Conservation (phyloP, 2,113 vertebrate genomes). For the Phalacrocorax carbo region DNA sequence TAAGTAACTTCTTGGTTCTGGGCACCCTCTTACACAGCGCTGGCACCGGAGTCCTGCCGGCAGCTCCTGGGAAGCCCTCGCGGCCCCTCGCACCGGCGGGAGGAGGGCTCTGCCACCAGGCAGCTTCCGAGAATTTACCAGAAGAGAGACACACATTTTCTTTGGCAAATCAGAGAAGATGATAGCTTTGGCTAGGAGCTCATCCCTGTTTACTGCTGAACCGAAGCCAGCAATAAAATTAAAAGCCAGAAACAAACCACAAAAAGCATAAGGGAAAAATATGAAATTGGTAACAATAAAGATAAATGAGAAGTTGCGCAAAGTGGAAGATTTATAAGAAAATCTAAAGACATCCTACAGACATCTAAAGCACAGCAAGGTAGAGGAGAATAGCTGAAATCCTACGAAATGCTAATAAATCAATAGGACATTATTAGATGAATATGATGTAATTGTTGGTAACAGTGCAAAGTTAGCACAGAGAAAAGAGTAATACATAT, state of each 20-base stretch:
- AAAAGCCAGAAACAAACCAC: constrained; percentile 29
- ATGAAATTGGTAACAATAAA: background rate
- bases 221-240: constrained; percentile 9
- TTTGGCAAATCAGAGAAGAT: background rate
- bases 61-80: background rate
- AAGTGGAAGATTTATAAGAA: background rate
- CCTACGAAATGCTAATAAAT: background rate
- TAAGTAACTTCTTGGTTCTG: background rate
- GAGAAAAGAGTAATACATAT: background rate
- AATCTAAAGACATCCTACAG: background rate
- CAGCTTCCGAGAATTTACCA: background rate
- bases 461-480: background rate
- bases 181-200: background rate
- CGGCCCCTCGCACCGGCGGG: rapidly evolving
- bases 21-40: background rate
- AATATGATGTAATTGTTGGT: background rate
- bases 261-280: background rate
- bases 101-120: background rate
- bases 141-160: background rate
- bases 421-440: background rate
- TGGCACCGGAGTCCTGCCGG: background rate
- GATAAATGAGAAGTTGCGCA: background rate
- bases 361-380: no score
- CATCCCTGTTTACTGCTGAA: background rate
- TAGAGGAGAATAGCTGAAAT: background rate